A percentile compares a stretch with the other conserved stretches of the same genome.
Evolutionary conservation across 2,113 vertebrate genomes (phyloP).

Genomic region (Syngnathus scovelli): DNA sequence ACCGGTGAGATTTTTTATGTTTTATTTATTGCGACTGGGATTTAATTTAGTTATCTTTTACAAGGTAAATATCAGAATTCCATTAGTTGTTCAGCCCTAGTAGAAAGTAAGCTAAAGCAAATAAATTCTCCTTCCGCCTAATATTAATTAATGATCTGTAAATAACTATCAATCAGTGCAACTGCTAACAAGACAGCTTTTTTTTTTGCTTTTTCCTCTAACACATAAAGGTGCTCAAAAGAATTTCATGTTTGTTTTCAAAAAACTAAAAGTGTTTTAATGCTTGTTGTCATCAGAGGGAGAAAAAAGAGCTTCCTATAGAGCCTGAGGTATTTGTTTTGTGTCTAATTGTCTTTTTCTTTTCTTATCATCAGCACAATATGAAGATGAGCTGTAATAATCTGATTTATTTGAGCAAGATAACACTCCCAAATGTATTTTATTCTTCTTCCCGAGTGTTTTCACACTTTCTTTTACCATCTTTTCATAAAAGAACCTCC

Average conservation of each 20-base stretch:
- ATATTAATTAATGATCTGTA: background rate
- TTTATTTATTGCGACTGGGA: too few species aligned
- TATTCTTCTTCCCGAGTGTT: background rate
- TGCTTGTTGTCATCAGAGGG: slow-evolving; percentile 58
- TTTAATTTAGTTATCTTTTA: too few species aligned
- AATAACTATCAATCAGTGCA: background rate
- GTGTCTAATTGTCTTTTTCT: slow-evolving; percentile 1
- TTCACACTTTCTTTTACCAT: background rate
- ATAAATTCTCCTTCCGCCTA: background rate
- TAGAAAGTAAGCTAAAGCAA: background rate
- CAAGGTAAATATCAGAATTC: too few species aligned
- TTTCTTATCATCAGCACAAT: background rate
- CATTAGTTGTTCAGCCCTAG: too few species aligned
- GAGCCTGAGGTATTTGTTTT: slow-evolving; percentile 45
- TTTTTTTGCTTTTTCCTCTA: background rate
- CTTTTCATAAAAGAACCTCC: background rate
- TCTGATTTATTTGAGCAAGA: background rate
- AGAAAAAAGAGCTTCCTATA: slow-evolving; percentile 40
- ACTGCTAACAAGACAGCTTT: slow-evolving; percentile 1
- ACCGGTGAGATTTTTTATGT: background rate
- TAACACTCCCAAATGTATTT: background rate
- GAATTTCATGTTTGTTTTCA: background rate
- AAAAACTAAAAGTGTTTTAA: background rate
- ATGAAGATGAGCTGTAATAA: slow-evolving; percentile 5
- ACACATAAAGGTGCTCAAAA: background rate